Conservation (phyloP, 2,888 invertebrate genomes). For the Agrochola circellaris region DNA sequence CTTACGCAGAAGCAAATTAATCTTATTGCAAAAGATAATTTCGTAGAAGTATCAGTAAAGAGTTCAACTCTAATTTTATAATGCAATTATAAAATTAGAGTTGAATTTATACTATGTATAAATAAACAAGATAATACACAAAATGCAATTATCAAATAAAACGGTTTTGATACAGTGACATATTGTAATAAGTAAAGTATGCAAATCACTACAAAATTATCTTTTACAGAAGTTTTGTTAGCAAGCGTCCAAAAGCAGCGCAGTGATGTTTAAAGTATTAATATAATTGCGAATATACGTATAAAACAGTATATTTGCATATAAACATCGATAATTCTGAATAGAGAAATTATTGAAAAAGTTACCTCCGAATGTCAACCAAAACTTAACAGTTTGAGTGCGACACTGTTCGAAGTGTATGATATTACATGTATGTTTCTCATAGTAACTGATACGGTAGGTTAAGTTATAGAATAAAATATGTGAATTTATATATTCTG, state of each 20-base stretch:
- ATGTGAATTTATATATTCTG: slow-evolving; percentile 30
- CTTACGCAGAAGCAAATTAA: background rate
- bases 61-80: background rate
- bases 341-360: background rate
- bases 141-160: background rate
- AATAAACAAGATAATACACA: too few relatives aligned
- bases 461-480: slow-evolving; percentile 5
- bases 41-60: background rate
- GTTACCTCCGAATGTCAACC: background rate
- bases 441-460: slow-evolving; percentile 22
- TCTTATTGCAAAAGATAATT: slow-evolving; percentile 16
- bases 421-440: slow-evolving; percentile 46
- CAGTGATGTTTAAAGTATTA: slow-evolving; percentile 51
- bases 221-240: background rate
- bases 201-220: background rate
- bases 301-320: slow-evolving; percentile 15
- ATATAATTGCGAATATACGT: slow-evolving; percentile 6
- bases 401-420: slow-evolving; percentile 5
- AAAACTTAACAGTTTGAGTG: slow-evolving; percentile 21
- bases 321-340: background rate
- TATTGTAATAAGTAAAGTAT: background rate
- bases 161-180: background rate
- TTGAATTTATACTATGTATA: too few relatives aligned
- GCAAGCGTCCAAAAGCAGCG: background rate
- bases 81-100: background rate